Percentiles rank a stretch among this genome's conserved stretches.
These are phyloP conservation scores for Achroia grisella DNA, from an alignment of 1,140 invertebrate genomes.

Conservation along the genomic window DNA sequence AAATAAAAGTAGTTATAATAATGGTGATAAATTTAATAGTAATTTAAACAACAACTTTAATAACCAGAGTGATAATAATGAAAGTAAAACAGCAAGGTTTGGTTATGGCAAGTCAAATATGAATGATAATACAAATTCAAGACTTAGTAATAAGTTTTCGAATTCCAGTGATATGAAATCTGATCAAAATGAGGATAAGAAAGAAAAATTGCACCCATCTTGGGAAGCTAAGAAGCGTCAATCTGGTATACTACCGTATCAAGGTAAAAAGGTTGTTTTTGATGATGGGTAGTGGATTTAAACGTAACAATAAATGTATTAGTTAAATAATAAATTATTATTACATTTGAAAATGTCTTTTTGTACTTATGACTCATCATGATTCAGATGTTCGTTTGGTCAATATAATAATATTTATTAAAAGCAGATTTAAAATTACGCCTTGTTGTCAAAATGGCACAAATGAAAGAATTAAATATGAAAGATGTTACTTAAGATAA, in stretches of 20 bases:
- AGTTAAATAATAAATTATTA: no score
- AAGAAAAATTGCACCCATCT: conserved; percentile 75
- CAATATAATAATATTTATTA: no score
- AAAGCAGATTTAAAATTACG: no score
- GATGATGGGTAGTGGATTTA: conserved; percentile 28
- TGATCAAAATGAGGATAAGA: conserved; percentile 14
- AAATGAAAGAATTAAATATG: no score
- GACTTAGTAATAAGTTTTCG: conserved; percentile 13
- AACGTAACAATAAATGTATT: no score
- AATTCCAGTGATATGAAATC: conserved; percentile 14
- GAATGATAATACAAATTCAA: conserved; percentile 16
- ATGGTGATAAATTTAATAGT: conserved; percentile 12
- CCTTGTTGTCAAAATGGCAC: no score
- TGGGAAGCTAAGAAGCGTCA: conserved; percentile 76
- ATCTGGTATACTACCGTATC: conserved; percentile 57
- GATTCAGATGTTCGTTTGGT: no score
- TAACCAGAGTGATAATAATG: conserved; percentile 3
- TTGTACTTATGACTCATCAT: no score
- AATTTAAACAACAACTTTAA: conserved; percentile 15
- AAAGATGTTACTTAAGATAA: no score
- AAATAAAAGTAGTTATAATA: conserved; percentile 13
- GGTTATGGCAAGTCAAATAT: conserved; percentile 8
- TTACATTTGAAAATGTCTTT: no score
- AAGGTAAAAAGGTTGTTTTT: conserved; percentile 70
- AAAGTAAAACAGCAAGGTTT: no score